phyloP scores from a whole-genome alignment of 1,140 invertebrate genomes.

The Akabosia matsudoensis region DNA sequence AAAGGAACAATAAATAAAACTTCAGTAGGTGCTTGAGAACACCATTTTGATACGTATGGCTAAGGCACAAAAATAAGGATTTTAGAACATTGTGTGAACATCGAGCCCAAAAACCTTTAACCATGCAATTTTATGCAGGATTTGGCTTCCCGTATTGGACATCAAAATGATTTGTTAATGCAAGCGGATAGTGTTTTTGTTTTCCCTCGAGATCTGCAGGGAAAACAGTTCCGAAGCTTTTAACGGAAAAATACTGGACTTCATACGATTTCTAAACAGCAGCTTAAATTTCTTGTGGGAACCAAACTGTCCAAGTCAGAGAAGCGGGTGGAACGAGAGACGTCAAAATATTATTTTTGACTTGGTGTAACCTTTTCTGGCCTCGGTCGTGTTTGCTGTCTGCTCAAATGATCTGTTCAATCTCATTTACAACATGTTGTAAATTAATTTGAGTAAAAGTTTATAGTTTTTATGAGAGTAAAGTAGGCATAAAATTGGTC shows the following conservation, averaged over 20 bases:
- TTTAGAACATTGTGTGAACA: neutral
- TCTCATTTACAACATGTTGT: slow-evolving; percentile 5
- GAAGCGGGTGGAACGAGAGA: neutral
- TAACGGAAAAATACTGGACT: neutral
- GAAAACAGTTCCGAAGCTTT: neutral
- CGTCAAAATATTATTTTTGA: slow-evolving; percentile 20
- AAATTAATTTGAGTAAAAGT: slow-evolving; percentile 16
- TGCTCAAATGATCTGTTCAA: neutral
- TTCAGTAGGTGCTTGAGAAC: neutral
- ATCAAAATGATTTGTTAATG: neutral
- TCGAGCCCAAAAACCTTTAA: neutral
- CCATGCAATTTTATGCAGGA: no score
- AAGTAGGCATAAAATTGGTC: slow-evolving; percentile 8
- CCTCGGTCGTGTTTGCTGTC: neutral
- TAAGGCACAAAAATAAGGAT: neutral
- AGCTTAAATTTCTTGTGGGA: slow-evolving; percentile 17
- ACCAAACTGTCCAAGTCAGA: neutral
- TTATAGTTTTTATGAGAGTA: neutral
- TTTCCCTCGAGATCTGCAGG: neutral
- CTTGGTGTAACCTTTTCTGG: neutral
- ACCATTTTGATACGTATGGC: neutral
- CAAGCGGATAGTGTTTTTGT: neutral
- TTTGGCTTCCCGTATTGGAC: no score
- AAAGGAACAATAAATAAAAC: neutral
- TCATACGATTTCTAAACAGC: neutral